Base-by-base conservation (phyloP, 2,888 invertebrate genomes). In the Colostygia pectinataria region DNA sequence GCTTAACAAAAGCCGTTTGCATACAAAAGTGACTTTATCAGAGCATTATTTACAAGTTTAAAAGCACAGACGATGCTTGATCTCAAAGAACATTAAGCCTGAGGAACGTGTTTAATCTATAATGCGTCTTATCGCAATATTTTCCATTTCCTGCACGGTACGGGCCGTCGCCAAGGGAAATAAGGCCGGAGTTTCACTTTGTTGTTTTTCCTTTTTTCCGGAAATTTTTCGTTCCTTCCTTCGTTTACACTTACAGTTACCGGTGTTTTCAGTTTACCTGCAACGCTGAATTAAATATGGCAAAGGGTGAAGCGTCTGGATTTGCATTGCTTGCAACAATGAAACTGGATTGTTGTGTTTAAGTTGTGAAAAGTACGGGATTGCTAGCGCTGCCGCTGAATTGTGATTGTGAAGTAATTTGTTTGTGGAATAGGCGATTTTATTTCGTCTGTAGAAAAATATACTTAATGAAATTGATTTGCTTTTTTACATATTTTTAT, bases 121-220 rank as follows among this genome's bases (percentile, higher is more conserved):
- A 90, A 90, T 89, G 90, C 77, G 76, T 79, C 89, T 91, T 90
- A 91, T 90, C 89, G 87, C 89, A 83, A 90, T 90, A 90, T 90
- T 90, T 90, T 85, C 90, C 90, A 90, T 89, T 90, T 89, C 87
- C 89, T 72, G 79, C 80, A 79, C 77, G 78, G 70, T 78, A 78
- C 77, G 77, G 78, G 78, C 70, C 69, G 77, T 82, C 89, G 90
- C 74, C 90, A 84, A 68, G 90, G 90, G 90, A 91, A 90, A 90
- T 90, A 90, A 88, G 87, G 88, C 83, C 84, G 70, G 88, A 83
- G 80, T 90, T 90, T 88, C 85, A 83, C 83, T 86, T 88, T 87
- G 85, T 88, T 86, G 71, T 81, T 81, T 81, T 82, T 73, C 40
- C 57, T 51, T 61, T 65, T 50, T 62, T 57, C 65, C 61, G 65